A percentile compares a stretch with the other conserved stretches of the same genome.
phyloP scores from a whole-genome alignment of 1,140 invertebrate genomes.

The Dinoponera quadriceps region DNA sequence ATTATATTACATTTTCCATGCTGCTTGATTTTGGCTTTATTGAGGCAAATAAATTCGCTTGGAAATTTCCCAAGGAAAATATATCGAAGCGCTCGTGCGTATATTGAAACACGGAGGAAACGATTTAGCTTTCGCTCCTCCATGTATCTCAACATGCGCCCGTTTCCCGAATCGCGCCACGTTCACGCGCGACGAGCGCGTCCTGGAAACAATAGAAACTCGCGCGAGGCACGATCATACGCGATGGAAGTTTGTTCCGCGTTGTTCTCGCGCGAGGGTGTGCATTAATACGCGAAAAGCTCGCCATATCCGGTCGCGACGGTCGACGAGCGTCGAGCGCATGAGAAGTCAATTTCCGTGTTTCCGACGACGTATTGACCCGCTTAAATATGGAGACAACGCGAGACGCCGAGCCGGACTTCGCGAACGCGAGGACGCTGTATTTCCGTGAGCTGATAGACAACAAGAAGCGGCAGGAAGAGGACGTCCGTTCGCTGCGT shows the following conservation, averaged over 20 bases:
- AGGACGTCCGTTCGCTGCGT: slow-evolving; percentile 15
- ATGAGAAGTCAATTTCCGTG: slow-evolving; percentile 27
- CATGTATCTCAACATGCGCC: slow-evolving; percentile 36
- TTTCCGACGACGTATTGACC: slow-evolving; percentile 1
- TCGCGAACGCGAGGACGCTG: slow-evolving; percentile 63
- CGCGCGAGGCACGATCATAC: slow-evolving; percentile 4
- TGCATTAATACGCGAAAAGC: slow-evolving; percentile 52
- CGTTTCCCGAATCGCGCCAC: slow-evolving; percentile 27
- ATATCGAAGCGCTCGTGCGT: neutral
- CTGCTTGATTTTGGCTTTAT: too few species aligned
- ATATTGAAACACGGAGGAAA: neutral
- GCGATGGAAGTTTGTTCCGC: slow-evolving; percentile 42
- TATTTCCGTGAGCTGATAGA: slow-evolving; percentile 41
- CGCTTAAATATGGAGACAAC: slow-evolving; percentile 35
- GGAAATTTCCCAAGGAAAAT: neutral
- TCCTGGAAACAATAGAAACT: slow-evolving; percentile 52
- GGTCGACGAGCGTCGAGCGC: neutral
- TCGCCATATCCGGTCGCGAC: slow-evolving; percentile 8
- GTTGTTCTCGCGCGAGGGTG: slow-evolving; percentile 27
- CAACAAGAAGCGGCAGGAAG: slow-evolving; percentile 16
- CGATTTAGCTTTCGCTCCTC: neutral
- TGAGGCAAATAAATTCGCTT: neutral
- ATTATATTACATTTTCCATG: too few species aligned
- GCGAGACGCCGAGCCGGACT: slow-evolving; percentile 54
- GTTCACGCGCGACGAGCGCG: slow-evolving; percentile 31